Conservation (phyloP, 2,888 invertebrate genomes). For the Plagiodera versicolora region DNA sequence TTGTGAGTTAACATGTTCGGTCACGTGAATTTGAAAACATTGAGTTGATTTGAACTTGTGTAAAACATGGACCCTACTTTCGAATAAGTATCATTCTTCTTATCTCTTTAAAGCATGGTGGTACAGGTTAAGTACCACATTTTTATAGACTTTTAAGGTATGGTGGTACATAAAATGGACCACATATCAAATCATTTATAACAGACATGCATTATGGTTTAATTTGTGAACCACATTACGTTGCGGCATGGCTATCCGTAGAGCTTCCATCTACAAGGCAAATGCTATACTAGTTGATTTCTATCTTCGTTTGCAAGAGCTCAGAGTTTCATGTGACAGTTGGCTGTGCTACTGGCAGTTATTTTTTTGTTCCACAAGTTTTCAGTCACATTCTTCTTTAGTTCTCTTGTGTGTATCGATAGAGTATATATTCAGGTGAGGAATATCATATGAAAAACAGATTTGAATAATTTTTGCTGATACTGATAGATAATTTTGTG, state of each 20-base stretch:
- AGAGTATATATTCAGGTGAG: background rate
- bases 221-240: background rate
- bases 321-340: conserved; percentile 1
- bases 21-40: too few species aligned
- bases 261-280: background rate
- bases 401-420: background rate
- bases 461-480: background rate
- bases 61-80: too few species aligned
- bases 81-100: too few species aligned
- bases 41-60: too few species aligned
- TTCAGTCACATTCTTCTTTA: background rate
- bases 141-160: background rate
- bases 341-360: background rate
- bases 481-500: background rate
- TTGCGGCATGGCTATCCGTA: background rate
- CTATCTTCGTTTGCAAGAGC: background rate
- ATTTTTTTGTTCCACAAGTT: too few species aligned
- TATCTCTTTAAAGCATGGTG: too few species aligned
- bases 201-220: background rate
- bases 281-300: background rate
- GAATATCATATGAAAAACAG: background rate
- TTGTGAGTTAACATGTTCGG: too few species aligned
- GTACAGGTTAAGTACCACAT: too few species aligned
- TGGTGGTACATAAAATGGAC: conserved; percentile 1
- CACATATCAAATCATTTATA: conserved; percentile 3